These are phyloP conservation scores for Latrodectus hesperus DNA, from an alignment of 2,888 invertebrate species.

Conservation along the genomic window DNA sequence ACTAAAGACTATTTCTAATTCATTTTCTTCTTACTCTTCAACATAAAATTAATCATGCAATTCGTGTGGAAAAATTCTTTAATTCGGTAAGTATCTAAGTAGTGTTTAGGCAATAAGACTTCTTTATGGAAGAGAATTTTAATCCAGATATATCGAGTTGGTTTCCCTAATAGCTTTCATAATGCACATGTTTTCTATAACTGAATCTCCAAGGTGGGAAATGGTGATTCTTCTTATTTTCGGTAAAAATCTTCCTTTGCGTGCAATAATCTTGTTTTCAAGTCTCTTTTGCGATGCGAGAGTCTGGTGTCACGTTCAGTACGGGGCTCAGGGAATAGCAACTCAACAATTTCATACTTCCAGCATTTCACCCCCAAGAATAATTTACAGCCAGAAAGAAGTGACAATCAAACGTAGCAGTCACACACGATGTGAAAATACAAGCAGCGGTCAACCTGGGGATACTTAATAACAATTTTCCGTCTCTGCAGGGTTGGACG, in stretches of 20 bases:
- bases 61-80: no score
- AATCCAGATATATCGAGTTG: no score
- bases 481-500: conserved; percentile 22
- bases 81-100: no score
- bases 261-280: not conserved
- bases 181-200: no score
- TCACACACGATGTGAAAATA: conserved; percentile 15
- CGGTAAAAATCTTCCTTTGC: not conserved
- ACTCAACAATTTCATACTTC: not conserved
- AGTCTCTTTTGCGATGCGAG: not conserved
- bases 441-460: conserved; percentile 38
- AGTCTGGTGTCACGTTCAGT: not conserved
- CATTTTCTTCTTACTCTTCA: no score
- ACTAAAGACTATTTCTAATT: no score
- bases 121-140: no score
- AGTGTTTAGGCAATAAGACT: no score
- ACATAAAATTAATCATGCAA: no score
- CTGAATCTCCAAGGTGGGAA: no score
- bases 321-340: not conserved
- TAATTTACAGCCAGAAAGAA: not conserved
- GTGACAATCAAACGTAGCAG: not conserved
- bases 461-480: conserved; percentile 65
- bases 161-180: no score
- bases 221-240: not conserved
- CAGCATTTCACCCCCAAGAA: not conserved